Conservation (phyloP, 92 coral and sea anemone genomes). For the Paramuricea clavata region DNA sequence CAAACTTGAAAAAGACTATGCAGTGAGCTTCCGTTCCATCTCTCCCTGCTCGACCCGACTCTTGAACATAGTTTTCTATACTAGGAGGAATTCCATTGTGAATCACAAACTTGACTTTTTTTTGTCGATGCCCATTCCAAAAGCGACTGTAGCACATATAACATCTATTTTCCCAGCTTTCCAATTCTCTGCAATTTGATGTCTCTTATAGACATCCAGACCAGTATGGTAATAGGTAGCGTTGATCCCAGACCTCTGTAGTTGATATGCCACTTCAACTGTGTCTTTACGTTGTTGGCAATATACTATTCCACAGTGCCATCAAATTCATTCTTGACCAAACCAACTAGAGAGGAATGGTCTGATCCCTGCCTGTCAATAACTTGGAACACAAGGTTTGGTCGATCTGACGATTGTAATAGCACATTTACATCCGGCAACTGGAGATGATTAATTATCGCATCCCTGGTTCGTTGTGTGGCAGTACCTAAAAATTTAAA, state of each 20-base stretch:
- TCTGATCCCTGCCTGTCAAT: neutral
- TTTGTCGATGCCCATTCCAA: no score
- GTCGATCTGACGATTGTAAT: neutral
- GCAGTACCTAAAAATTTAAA: neutral
- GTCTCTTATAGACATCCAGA: slow-evolving; percentile 8
- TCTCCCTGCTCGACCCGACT: no score
- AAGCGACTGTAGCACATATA: no score
- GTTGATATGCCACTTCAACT: slow-evolving; percentile 18
- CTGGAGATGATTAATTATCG: slow-evolving; percentile 14
- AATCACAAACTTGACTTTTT: no score
- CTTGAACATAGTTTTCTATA: no score
- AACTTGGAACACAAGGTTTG: slow-evolving; percentile 7
- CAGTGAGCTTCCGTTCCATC: no score
- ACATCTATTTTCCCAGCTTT: slow-evolving; percentile 10
- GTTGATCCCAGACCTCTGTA: slow-evolving; percentile 4
- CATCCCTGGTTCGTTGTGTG: slow-evolving; percentile 38
- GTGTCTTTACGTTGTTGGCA: neutral
- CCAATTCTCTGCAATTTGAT: neutral
- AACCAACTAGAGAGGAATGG: neutral
- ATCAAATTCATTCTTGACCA: neutral
- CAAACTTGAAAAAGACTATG: no score
- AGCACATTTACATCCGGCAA: neutral
- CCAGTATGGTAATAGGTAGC: slow-evolving; percentile 16
- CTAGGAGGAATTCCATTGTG: no score
- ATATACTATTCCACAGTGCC: neutral